Percentiles rank a stretch among this genome's conserved stretches.
Evolutionary conservation across 1,140 invertebrate species (phyloP).

Genomic region (Drosophila triauraria): DNA sequence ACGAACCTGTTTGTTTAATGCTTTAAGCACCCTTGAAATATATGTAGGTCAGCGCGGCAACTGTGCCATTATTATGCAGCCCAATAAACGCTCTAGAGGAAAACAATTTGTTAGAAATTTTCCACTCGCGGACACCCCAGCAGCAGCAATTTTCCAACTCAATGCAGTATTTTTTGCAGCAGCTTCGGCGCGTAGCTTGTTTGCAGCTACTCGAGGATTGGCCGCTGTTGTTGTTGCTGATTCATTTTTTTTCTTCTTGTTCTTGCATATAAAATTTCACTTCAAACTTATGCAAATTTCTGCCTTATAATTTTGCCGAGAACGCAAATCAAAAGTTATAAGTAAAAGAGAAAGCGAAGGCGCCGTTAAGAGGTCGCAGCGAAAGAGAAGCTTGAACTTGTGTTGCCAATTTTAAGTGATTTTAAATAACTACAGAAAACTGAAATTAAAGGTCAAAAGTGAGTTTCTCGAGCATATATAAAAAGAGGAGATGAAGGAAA

Average conservation of each 20-base stretch:
- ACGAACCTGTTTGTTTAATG: conserved; percentile 5
- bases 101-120: conserved; percentile 39
- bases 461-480: conserved; percentile 21
- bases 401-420: conserved; percentile 77
- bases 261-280: conserved; percentile 25
- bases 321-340: conserved; percentile 65
- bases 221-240: conserved; percentile 6
- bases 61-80: conserved; percentile 36
- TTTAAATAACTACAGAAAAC: conserved; percentile 65
- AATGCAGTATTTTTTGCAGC: conserved; percentile 57
- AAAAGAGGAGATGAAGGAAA: conserved; percentile 6
- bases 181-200: conserved; percentile 3
- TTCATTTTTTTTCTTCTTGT: conserved; percentile 10
- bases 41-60: conserved; percentile 30
- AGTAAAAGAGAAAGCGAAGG: conserved; percentile 18
- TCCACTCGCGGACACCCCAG: conserved; percentile 12
- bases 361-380: not conserved
- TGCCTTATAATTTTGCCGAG: conserved; percentile 55
- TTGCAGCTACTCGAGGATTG: conserved; percentile 25
- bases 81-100: conserved; percentile 25
- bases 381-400: conserved; percentile 41
- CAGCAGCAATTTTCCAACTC: conserved; percentile 42
- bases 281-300: conserved; percentile 75
- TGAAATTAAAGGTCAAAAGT: conserved; percentile 31
- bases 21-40: conserved; percentile 10